Conservation (phyloP, 1,140 invertebrate species). For the Leptinotarsa defecta region DNA sequence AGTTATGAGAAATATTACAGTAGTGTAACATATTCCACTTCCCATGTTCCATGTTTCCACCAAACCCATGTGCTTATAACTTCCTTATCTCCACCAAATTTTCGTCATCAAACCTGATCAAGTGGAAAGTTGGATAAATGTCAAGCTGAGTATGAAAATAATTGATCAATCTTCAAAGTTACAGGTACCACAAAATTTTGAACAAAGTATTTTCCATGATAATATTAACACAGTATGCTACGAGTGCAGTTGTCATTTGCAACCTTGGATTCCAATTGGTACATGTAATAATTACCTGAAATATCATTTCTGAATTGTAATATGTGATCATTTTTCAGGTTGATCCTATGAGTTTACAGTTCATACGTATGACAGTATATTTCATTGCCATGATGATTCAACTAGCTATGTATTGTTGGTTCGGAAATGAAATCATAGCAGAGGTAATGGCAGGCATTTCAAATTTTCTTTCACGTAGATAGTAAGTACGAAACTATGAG, state of each 20-base stretch:
- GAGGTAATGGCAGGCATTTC: slow-evolving; percentile 16
- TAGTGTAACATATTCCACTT: too few relatives aligned
- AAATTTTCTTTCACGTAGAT: too few relatives aligned
- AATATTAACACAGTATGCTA: slow-evolving; percentile 35
- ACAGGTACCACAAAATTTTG: slow-evolving; percentile 25
- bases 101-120: too few relatives aligned
- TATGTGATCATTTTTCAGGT: slow-evolving; percentile 29
- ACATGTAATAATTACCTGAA: slow-evolving; percentile 21
- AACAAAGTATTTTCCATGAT: slow-evolving; percentile 33
- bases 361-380: slow-evolving; percentile 34
- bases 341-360: slow-evolving; percentile 30
- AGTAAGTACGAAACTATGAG: too few relatives aligned
- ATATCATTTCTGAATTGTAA: too few relatives aligned
- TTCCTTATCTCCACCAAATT: too few relatives aligned
- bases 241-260: slow-evolving; percentile 37
- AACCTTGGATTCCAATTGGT: slow-evolving; percentile 40
- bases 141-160: too few relatives aligned
- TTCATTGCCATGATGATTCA: slow-evolving; percentile 42
- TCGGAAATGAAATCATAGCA: slow-evolving; percentile 39
- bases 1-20: too few relatives aligned
- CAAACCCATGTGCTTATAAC: too few relatives aligned
- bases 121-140: too few relatives aligned
- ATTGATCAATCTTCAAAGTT: neutral
- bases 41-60: too few relatives aligned
- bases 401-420: slow-evolving; percentile 45